Base-by-base conservation (phyloP, 2,888 invertebrate genomes). In the Drosophila meridiana region DNA sequence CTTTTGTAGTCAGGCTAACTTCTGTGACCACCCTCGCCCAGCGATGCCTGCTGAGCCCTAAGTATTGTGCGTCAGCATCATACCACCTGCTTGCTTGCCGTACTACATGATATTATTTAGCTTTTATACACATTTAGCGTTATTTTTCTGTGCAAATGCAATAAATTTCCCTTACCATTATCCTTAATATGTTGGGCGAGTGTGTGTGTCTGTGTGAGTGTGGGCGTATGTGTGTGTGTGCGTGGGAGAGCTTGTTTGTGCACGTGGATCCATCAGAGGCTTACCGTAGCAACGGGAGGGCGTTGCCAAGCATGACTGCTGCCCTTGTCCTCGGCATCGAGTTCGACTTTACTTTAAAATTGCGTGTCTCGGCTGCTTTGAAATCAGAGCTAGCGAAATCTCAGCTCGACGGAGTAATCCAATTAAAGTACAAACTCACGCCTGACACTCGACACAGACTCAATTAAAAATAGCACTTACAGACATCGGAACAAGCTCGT, bases 91-190 rank as follows among this genome's bases (percentile, higher is more conserved):
- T 50, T 26, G 34, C 26, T 47, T 63, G 61, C 45, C 58, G 26
- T n/a, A 28, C 36, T 63, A 75, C 62, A 53, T 78, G 73, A 55
- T 72, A 83, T 83, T 86, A 77, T 78, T 86, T 61, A 71, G 81
- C 83, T 69, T 83, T 77, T 77, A 80, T 69, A 73, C 76, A 65
- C 88, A 83, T 86, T 88, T 80, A 75, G 73, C 76, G 63, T 78
- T 70, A 65, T 78, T 87, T 72, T 75, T 64, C 64, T 72, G 62
- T 57, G 80, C 59, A 75, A 83, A 76, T 75, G 83, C 83, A 87
- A 87, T 87, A 87, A 90, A 87, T 87, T 83, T 87, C 69, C 82
- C 66, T 78, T 73, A 76, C 81, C 80, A 75, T 85, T 90, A 87
- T 80, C 87, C 87, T 60, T 69, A 82, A 82, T 64, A 58, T 53